Conservation (phyloP, 30 jellyfish, hydroid and myxozoan genomes). For the Pelagia noctiluca region DNA sequence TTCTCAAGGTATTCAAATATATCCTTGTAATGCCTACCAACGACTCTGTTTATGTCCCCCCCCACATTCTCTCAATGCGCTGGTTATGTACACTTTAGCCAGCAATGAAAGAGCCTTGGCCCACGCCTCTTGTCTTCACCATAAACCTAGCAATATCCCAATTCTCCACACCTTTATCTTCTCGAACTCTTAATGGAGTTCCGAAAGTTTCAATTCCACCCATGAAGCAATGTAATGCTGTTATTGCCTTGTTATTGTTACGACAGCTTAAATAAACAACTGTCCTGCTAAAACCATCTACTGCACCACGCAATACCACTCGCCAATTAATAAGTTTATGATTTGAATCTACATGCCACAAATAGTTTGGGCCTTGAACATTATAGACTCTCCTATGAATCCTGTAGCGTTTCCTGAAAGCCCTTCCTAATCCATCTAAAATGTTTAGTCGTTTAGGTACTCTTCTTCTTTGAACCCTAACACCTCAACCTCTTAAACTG, state of each 20-base stretch:
- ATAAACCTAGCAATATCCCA: conserved; percentile 41
- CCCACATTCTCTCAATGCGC: conserved; percentile 39
- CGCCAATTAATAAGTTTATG: conserved; percentile 54
- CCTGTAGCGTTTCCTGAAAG: not conserved
- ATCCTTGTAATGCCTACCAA: not conserved
- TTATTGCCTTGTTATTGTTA: conserved; percentile 24
- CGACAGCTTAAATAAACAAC: conserved; percentile 23
- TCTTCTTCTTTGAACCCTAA: not conserved
- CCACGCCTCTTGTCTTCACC: conserved; percentile 32
- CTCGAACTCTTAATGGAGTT: conserved; percentile 45
- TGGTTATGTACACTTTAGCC: conserved; percentile 27
- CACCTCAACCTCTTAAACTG: not conserved
- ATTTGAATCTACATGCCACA: conserved; percentile 50
- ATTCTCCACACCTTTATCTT: conserved; percentile 58
- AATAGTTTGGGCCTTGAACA: conserved; percentile 42
- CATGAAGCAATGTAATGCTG: conserved; percentile 13
- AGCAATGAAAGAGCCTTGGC: conserved; percentile 33
- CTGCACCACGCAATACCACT: conserved; percentile 45
- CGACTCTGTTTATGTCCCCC: conserved; percentile 14
- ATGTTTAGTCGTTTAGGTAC: not conserved
- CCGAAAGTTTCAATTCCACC: conserved; percentile 21
- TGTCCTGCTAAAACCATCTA: conserved; percentile 46
- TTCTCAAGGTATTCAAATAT: conserved; percentile 17
- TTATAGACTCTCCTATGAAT: conserved; percentile 16
- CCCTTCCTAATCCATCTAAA: not conserved